Evolutionary conservation across 2,113 vertebrate genomes (phyloP).

Genomic region (Oryzias javanicus): DNA sequence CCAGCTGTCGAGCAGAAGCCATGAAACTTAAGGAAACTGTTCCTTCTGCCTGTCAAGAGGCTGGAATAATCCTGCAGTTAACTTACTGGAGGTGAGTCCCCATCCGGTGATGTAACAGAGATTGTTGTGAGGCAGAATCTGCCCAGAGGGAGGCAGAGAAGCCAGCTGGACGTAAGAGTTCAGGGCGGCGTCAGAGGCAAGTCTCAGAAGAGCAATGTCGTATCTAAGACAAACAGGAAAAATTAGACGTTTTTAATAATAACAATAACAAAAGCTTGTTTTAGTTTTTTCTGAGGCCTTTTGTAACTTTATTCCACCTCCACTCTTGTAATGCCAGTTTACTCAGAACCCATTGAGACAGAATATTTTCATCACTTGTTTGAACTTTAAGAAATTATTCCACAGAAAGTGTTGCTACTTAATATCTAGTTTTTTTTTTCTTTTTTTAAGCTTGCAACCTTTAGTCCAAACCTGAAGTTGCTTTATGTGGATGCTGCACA

Average conservation of each 20-base stretch:
- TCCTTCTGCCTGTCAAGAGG: fast-evolving
- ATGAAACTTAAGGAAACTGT: not conserved
- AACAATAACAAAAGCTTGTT: not conserved
- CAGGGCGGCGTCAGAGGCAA: slow-evolving; percentile 67
- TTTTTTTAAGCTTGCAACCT: too few relatives aligned
- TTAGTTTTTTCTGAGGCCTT: too few relatives aligned
- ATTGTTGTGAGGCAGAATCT: slow-evolving; percentile 77
- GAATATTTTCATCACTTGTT: too few relatives aligned
- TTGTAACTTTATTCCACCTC: too few relatives aligned
- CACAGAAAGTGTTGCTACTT: too few relatives aligned
- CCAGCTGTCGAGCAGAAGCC: slow-evolving; percentile 58
- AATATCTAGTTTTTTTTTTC: too few relatives aligned
- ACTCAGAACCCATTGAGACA: too few relatives aligned
- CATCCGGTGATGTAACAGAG: slow-evolving; percentile 86
- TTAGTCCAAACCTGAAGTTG: too few relatives aligned
- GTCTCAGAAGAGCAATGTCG: slow-evolving; percentile 77
- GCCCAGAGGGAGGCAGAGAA: slow-evolving; percentile 68
- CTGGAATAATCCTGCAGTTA: not conserved
- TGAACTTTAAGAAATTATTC: too few relatives aligned
- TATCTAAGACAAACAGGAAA: slow-evolving; percentile 29
- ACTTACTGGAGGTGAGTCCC: slow-evolving; percentile 83
- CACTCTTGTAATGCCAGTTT: too few relatives aligned
- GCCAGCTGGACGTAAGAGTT: slow-evolving; percentile 81
- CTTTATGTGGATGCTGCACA: too few relatives aligned
- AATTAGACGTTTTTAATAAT: not conserved